A percentile compares a stretch with the other conserved stretches of the same genome.
phyloP scores from a whole-genome alignment of 2,888 invertebrate genomes.

The Sinhomidia bicolor region DNA sequence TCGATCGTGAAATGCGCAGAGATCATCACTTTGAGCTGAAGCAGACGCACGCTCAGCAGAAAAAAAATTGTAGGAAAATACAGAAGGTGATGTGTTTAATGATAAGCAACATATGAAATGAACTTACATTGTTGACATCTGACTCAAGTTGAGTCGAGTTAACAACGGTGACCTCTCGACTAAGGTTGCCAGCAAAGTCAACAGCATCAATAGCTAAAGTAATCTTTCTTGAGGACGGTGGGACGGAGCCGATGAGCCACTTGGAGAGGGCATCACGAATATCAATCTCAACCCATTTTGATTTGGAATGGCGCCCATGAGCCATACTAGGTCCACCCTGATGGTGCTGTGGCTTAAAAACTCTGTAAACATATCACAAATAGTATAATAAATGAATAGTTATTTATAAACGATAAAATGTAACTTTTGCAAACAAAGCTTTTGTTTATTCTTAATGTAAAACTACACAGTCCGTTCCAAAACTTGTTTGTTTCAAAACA shows the following conservation, averaged over 20 bases:
- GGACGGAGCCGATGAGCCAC: slow-evolving; percentile 75
- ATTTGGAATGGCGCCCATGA: slow-evolving; percentile 68
- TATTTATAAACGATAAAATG: not conserved
- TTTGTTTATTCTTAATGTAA: not conserved
- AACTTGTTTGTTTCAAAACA: too few relatives aligned
- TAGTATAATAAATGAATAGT: not conserved
- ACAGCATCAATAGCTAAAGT: slow-evolving; percentile 78
- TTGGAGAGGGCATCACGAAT: slow-evolving; percentile 76
- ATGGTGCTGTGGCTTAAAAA: slow-evolving; percentile 74
- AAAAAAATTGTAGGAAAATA: not conserved
- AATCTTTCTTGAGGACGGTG: slow-evolving; percentile 78
- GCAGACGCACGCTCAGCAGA: slow-evolving; percentile 52
- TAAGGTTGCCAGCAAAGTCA: slow-evolving; percentile 73
- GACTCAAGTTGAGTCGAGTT: slow-evolving; percentile 74
- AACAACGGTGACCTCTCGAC: slow-evolving; percentile 76
- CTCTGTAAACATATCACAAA: slow-evolving; percentile 44
- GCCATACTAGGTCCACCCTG: slow-evolving; percentile 47
- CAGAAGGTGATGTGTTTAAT: not conserved
- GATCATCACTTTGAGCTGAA: slow-evolving; percentile 12
- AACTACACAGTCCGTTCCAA: too few relatives aligned
- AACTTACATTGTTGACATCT: slow-evolving; percentile 79
- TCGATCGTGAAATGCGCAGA: not conserved
- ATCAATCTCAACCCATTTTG: slow-evolving; percentile 79
- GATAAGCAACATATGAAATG: slow-evolving; percentile 41
- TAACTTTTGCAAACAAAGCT: too few relatives aligned